Base-by-base conservation (phyloP, 2,113 vertebrate species). In the Steatornis caripensis region DNA sequence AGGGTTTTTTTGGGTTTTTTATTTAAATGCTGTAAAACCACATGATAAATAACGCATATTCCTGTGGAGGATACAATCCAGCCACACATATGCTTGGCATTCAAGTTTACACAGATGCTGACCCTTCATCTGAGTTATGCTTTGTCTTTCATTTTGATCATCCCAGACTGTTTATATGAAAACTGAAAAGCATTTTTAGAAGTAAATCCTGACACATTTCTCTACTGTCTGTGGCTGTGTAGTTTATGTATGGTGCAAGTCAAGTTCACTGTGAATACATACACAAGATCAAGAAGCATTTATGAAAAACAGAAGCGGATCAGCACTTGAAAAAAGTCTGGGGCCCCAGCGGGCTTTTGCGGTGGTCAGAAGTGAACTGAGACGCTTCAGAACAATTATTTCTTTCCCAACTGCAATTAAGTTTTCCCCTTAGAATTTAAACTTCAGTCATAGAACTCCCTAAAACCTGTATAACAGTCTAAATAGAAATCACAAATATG, bases 51-150 rank as follows among this genome's bases (percentile, higher is more conserved):
- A 74, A n/a, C 23, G 27, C 15, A 19, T 14, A 37, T 32, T 82
- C 27, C 86, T n/a, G 78, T 15, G 37, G 61, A 91, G 41, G 74
- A 96, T 10, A 57, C 23, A 84, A 34, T 41, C 20, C 84, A 92
- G 84, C 36, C 57, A 84, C 72, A 87, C 69, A 22, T 55, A 77
- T 72, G 72, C 66, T 65, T 18, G 39, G 83, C 77, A 49, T 15
- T 61, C 34, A 55, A 22, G 80, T 66, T 90, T 48, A 88, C 74
- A 93, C 77, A 95, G 93, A 93, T 92, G 76, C 76, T 95, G 95
- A 96, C 82, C 93, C 60, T 70, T 84, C 92, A 70, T 58, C 86
- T 71, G 76, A 27, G 48, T 86, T 90, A 62, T 16, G 41, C 85
- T 88, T 80, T 81, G 64, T 57, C 86, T 89, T 84, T 92, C 76